phyloP scores from a whole-genome alignment of 2,888 invertebrate species.

The Tridacna crocea region DNA sequence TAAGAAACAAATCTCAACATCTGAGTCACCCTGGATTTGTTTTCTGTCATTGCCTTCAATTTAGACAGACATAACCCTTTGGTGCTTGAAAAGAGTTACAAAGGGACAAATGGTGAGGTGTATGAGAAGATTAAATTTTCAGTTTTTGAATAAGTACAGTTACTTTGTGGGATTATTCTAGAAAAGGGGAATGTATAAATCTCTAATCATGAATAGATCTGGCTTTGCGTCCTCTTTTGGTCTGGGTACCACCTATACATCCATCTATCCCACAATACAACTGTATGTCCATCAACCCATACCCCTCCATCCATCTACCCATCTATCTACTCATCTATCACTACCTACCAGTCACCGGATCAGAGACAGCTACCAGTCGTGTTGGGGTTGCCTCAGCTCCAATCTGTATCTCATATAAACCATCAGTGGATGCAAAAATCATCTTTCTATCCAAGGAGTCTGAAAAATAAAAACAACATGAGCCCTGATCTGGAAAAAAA shows the following conservation, averaged over 20 bases:
- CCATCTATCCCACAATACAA: no score
- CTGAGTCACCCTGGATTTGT: no score
- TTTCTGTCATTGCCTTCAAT: background rate
- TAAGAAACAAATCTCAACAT: no score
- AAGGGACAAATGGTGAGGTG: background rate
- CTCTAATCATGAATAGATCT: no score
- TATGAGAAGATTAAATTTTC: no score
- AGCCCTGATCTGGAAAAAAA: no score
- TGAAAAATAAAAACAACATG: background rate
- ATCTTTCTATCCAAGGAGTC: slow-evolving; percentile 5
- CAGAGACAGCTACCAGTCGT: background rate
- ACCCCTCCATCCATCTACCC: background rate
- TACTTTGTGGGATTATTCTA: no score
- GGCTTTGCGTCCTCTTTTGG: background rate
- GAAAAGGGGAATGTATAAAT: no score
- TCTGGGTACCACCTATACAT: background rate
- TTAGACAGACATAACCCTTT: background rate
- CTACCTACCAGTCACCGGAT: background rate
- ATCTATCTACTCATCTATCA: background rate
- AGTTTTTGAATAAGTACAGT: no score
- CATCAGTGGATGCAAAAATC: slow-evolving; percentile 15
- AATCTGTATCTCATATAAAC: background rate
- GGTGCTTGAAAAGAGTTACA: background rate
- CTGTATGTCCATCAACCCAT: no score
- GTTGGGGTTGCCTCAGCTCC: background rate